phyloP scores from a whole-genome alignment of 2,888 invertebrate species.

The Didymodactylos carnosus region DNA sequence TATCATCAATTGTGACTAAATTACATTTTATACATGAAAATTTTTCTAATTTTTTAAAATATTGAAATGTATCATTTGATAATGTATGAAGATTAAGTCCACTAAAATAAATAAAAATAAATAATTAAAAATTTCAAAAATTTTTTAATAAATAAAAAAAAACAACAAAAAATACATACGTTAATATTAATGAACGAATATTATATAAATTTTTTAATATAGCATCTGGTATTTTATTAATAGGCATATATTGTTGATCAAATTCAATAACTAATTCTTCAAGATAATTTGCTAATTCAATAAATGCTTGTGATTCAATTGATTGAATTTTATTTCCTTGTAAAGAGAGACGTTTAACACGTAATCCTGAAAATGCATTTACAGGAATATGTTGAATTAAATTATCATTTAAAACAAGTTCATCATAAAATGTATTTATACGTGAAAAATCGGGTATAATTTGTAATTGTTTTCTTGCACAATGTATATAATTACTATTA shows the following conservation, averaged over 20 bases:
- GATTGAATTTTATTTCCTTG: slow-evolving; percentile 1
- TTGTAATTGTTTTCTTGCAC: slow-evolving; percentile 5
- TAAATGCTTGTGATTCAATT: slow-evolving; percentile 3
- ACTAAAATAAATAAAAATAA: no score
- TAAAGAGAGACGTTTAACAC: slow-evolving; percentile 11
- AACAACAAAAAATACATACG: no score
- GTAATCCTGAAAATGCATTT: slow-evolving; percentile 4
- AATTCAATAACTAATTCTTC: slow-evolving; percentile 9
- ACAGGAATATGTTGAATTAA: neutral
- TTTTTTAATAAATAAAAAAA: no score
- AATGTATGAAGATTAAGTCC: neutral
- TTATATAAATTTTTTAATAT: slow-evolving; percentile 1
- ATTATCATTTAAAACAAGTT: slow-evolving; percentile 14
- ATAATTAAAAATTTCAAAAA: no score
- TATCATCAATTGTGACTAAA: neutral
- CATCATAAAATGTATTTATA: slow-evolving; percentile 8
- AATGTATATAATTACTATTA: slow-evolving; percentile 11
- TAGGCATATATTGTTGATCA: neutral
- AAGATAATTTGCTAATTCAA: slow-evolving; percentile 8
- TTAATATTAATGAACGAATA: neutral
- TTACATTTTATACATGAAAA: neutral
- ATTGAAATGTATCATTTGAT: neutral
- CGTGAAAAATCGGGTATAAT: slow-evolving; percentile 5
- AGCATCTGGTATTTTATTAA: neutral
- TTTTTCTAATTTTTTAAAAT: slow-evolving; percentile 2